Evolutionary conservation across 2,113 vertebrate genomes (phyloP), one percentile per base, ranked within the genome.

Genomic region (Uropsilus gracilis): DNA sequence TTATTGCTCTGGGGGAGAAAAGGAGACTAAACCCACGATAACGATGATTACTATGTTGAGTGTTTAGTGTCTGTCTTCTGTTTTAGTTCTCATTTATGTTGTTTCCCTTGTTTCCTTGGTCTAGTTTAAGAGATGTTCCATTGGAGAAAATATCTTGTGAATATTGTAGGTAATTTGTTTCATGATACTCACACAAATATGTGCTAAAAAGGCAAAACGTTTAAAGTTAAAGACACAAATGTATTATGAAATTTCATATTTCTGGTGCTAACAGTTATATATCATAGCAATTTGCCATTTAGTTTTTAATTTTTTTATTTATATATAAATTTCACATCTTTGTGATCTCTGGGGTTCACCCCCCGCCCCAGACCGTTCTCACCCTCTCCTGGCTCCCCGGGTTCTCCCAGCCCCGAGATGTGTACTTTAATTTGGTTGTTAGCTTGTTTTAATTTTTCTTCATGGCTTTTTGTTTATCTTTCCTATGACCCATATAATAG

Each of bases 101-200:
- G 66, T 78, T 59, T 66, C 46, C 39, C 16, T 32, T 68, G 1
- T 75, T 63, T 8, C 30, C 2, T 16, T 24, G 1, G 20, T 37
- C n/a, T 55, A 80, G 69, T 26, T 39, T 8, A 32, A 75, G 76
- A 66, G 7, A 16, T 72, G 7, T 82, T 66, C 95, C 92, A 97
- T 92, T 95, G 80, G 44, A 69, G 91, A 73, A 97, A 96, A 86
- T 91, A 93, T 73, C 44, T 1, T 94, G 89, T 63, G 78, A 94
- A 61, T 39, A 92, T 83, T 95, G 91, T 95, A 96, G 93, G 82
- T 96, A 91, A 77, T 80, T 90, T 72, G 1, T 26, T 90, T 22
- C 39, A 66, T 39, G 96, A 89, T 71, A 95, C 48, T 68, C 78
- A 78, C 89, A 90, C 89, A 68, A 63, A 66, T 53, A 53, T 87